Evolutionary conservation across 2,888 invertebrate species (phyloP).

Genomic region (Philereme transversata): DNA sequence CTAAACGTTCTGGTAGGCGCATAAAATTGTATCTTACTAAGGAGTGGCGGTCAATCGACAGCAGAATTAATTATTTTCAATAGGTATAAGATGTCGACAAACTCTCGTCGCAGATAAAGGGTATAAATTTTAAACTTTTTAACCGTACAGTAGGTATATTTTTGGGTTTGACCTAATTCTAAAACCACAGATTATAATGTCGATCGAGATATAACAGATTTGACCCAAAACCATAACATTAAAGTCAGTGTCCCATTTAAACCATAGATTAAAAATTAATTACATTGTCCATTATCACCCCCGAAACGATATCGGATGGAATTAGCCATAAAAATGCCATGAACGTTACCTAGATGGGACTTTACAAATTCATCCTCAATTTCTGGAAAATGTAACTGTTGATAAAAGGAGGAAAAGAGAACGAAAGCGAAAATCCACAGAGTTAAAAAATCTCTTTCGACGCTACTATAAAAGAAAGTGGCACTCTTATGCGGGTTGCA

Average conservation of each 20-base stretch:
- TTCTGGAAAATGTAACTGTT: constrained; percentile 37
- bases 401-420: neutral
- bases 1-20: no score
- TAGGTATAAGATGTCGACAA: no score
- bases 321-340: constrained; percentile 51
- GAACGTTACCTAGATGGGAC: constrained; percentile 40
- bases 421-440: neutral
- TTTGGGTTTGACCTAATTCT: constrained; percentile 2
- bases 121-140: no score
- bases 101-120: no score
- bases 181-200: neutral
- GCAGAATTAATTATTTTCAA: no score
- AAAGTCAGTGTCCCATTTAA: constrained; percentile 30
- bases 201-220: neutral
- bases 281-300: constrained; percentile 51
- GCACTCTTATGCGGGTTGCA: no score
- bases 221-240: constrained; percentile 17
- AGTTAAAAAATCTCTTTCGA: neutral
- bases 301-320: constrained; percentile 41
- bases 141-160: no score
- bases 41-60: no score
- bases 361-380: constrained; percentile 47
- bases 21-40: no score
- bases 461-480: neutral
- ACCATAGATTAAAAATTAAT: constrained; percentile 54